phyloP scores from a whole-genome alignment of 1,140 invertebrate species.

The Lethrus apterus region DNA sequence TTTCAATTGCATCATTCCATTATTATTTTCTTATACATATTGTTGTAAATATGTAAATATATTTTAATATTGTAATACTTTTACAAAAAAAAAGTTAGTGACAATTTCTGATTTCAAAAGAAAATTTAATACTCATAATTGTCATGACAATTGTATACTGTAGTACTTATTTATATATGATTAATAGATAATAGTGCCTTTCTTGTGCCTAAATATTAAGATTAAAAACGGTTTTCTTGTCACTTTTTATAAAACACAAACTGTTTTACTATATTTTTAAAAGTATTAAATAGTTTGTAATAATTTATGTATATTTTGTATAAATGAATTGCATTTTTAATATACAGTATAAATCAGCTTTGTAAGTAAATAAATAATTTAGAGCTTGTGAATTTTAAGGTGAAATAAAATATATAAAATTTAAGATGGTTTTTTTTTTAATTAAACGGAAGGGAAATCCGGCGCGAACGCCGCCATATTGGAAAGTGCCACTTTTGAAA shows the following conservation, averaged over 20 bases:
- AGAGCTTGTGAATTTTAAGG: conserved; percentile 28
- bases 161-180: conserved; percentile 25
- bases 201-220: conserved; percentile 22
- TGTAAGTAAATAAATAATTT: conserved; percentile 28
- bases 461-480: no score
- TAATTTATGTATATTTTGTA: conserved; percentile 31
- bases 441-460: neutral
- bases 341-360: conserved; percentile 22
- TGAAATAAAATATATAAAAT: conserved; percentile 22
- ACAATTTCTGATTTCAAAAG: conserved; percentile 8
- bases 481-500: no score
- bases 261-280: conserved; percentile 17
- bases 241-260: conserved; percentile 14
- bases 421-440: neutral
- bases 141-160: conserved; percentile 12
- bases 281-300: conserved; percentile 30
- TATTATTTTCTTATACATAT: conserved; percentile 18
- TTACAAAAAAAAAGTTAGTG: conserved; percentile 14
- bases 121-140: conserved; percentile 15
- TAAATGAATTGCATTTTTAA: conserved; percentile 28
- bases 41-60: conserved; percentile 34
- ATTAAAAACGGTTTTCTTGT: conserved; percentile 13
- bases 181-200: conserved; percentile 28
- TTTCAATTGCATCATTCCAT: conserved; percentile 11
- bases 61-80: conserved; percentile 13